Base-by-base conservation (phyloP, 1,140 invertebrate genomes). In the Sminthurides bifidus region DNA sequence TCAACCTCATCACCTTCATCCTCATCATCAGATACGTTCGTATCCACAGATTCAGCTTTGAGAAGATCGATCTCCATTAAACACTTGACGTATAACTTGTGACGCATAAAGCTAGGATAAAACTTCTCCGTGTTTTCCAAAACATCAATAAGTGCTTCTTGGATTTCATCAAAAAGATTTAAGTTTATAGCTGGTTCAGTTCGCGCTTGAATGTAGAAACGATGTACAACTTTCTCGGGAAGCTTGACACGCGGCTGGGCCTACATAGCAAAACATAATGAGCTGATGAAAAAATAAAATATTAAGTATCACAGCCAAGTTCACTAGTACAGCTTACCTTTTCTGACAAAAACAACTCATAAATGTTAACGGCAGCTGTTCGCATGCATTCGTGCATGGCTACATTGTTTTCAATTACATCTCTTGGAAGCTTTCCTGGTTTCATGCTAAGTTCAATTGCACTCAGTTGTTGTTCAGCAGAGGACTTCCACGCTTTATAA, bases 121-220 rank as follows among this genome's bases (percentile, higher is more conserved):
- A 80, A 87, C 54, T 77, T 76, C 37, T 83, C 80, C 33, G 81
- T 78, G 54, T 68, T 77, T 62, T 76, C 74, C 30, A 86, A 70
- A 65, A 81, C 83, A 19, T 81, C 79, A 50, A 81, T 81, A 26
- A 85, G 77, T 45, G 76, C 77, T 51, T 76, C 71, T 70, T 91
- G 83, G 12, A 89, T 76, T 53, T 88, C 83, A 70, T 93, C 89
- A 73, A 95, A 94, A 78, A 41, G 77, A 75, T 12, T 81, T 68
- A 52, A 68, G 65, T 61, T 76, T 72, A 52, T 57, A 24, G 52
- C 37, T 2, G 68, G 63, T 58, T 82, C 78, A 56, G 76, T 80
- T 64, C 78, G 78, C 54, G 87, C 79, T 64, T 79, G 77, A 51
- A 74, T 72, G 21, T 82, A 64, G 31, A 88, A 72, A 65, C 72